Evolutionary conservation across 37 sponge, comb jelly and placozoan species (phyloP), one percentile per base, ranked within the genome.

Genomic region (Dysidea cf. avara): DNA sequence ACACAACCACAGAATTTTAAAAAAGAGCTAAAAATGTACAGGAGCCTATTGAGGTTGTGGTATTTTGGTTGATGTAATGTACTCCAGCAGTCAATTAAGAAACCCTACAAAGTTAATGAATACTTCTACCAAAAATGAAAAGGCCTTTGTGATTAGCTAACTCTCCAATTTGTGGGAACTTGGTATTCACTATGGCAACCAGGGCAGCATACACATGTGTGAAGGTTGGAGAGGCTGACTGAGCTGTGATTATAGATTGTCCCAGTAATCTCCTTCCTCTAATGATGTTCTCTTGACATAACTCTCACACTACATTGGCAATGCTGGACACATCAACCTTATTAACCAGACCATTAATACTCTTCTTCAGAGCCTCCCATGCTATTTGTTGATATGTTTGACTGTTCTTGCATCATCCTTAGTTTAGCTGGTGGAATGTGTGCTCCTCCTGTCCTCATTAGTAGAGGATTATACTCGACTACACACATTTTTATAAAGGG

Each of bases 281-380:
- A 14, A 98, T 76, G 12, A 98, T 47, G 68, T 98, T 94, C 89
- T 98, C 99, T 31, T 78, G 71, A 52, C 94, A 87, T 11, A 98
- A 53, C 66, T 98, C 99, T 7, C 55, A 51, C 7, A 94, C 88
- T 43, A 98, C 88, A 31, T 81, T 77, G 4, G 84, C 73, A 55
- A 98, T 33, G 29, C n/a, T 25, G 0, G 24, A 57, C 34, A 43
- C 24, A 96, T 91, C 94, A 38, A 93, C 95, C 82, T 98, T 98
- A 87, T 98, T 98, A 39, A 98, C 85, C 1, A 98, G 77, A 39
- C 99, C 99, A 60, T 98, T 95, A 54, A 98, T 92, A 49, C 92
- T 92, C 68, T 94, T 94, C 78, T 98, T 98, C 49, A 94, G 78
- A 9, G 99, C 99, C 37, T 94, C 93, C 99, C 99, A 98, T 3